A percentile compares a stretch with the other conserved stretches of the same genome.
Evolutionary conservation across 2,113 vertebrate species (phyloP).

Genomic region (Ictalurus furcatus): DNA sequence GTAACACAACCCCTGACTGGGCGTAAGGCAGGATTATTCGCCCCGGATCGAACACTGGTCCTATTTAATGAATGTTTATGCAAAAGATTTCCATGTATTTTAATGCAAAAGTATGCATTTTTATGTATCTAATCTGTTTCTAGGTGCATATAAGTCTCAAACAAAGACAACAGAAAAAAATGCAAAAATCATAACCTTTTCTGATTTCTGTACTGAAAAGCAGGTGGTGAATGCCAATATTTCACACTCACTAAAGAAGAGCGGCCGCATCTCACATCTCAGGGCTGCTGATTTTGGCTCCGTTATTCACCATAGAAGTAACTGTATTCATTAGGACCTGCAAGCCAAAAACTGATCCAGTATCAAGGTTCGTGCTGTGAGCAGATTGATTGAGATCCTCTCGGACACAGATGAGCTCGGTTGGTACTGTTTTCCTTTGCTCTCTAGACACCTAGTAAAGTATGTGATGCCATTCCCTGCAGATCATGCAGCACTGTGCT

Average conservation of each 20-base stretch:
- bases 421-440: constrained; percentile 30
- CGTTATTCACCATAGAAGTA: not conserved
- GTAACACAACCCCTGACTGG: not conserved
- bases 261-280: not conserved
- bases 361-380: constrained; percentile 28
- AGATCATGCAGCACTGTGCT: constrained; percentile 60
- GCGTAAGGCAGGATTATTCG: not conserved
- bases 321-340: not conserved
- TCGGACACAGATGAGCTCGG: constrained; percentile 37
- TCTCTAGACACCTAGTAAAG: constrained; percentile 46
- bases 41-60: not conserved
- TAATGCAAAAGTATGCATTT: not conserved
- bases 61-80: not conserved
- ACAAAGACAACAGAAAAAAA: constrained; percentile 5
- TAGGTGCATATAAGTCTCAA: not conserved
- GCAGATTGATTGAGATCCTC: constrained; percentile 22
- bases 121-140: not conserved
- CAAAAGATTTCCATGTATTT: not conserved
- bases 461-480: constrained; percentile 30
- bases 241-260: constrained; percentile 8
- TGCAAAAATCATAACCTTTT: not conserved
- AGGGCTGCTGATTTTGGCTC: constrained; percentile 24
- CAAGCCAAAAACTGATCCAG: constrained; percentile 11
- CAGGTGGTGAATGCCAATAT: not conserved
- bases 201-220: not conserved